Evolutionary conservation across 1,140 invertebrate species (phyloP), one percentile per base, ranked within the genome.

Genomic region (Conus ventricosus): DNA sequence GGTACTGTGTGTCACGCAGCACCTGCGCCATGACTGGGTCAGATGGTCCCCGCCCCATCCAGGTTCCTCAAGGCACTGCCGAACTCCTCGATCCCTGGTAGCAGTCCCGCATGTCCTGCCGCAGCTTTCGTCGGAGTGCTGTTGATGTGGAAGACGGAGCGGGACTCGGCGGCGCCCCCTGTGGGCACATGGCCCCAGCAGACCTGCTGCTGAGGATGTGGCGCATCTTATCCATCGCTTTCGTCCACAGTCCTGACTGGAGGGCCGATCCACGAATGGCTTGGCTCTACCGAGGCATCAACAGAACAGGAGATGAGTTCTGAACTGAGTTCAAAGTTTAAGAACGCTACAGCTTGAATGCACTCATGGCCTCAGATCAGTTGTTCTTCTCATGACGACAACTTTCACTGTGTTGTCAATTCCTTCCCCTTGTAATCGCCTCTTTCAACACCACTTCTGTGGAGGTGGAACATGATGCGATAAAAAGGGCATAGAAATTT

Each of bases 31-130:
- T 15, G 91, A 89, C 55, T 93, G 89, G 5, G 91, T 89, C 55
- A 92, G 83, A 86, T 91, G 91, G 91, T 91, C 76, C 93, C 92
- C 84, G 91, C 91, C 87, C 90, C 91, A 89, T 93, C 92, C 91
- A 93, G 91, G 71, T 92, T 92, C 76, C 88, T 91, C 89, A 92
- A 89, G 25, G 90, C 91, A 75, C 90, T 88, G 17, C 91, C 89
- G 67, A 91, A 92, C 82, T 91, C 91, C 51, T 89, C 88, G 1
- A 93, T 82, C 91, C 88, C 63, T 92, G 88, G 84, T 89, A 90
- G 54, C 90, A 87, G 55, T 89, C 90, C 80, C 90, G 85, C 27
- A 91, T 87, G 39, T 91, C 86, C 27, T 85, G 83, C 55, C 63
- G 84, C 25, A 90, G 10, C 84, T 71, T 13, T 87, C 85, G 2